These are phyloP conservation scores for Imbricaverruca yamaguchii DNA, from an alignment of 2,888 invertebrate genomes.

Conservation along the genomic window DNA sequence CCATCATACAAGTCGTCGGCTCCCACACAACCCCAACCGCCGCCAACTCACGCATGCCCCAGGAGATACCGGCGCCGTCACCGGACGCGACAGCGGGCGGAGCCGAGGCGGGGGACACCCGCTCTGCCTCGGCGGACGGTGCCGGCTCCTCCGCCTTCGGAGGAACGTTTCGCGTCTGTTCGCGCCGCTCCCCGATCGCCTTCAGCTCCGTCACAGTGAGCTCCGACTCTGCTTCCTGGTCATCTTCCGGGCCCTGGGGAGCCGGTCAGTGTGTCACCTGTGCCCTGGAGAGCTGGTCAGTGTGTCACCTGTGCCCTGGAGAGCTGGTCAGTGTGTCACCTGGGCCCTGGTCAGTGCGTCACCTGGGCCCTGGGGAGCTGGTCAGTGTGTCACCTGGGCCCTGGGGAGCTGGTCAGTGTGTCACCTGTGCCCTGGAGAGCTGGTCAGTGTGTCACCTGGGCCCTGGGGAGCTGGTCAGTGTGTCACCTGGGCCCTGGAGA, in stretches of 20 bases:
- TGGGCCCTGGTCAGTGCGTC: too few species aligned
- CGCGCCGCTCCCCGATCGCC: conserved; percentile 35
- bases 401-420: too few species aligned
- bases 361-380: too few species aligned
- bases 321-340: too few species aligned
- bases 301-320: not conserved
- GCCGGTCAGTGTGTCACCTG: not conserved
- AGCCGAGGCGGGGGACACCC: not conserved
- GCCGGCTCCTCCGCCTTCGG: conserved; percentile 42
- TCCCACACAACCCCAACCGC: too few species aligned
- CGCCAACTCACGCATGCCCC: conserved; percentile 72
- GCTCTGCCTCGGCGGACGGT: conserved; percentile 36
- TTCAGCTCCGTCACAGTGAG: conserved; percentile 68
- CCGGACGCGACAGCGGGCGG: conserved; percentile 34
- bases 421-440: too few species aligned
- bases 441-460: too few species aligned
- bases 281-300: not conserved
- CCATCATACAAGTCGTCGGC: too few species aligned
- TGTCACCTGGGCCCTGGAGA: too few species aligned
- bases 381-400: too few species aligned
- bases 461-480: too few species aligned
- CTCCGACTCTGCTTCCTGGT: conserved; percentile 77
- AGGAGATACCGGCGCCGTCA: conserved; percentile 61
- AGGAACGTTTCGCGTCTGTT: conserved; percentile 42
- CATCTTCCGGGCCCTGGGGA: conserved; percentile 69